A percentile compares a stretch with the other conserved stretches of the same genome.
Evolutionary conservation across 92 coral and sea anemone species (phyloP).

Genomic region (Actinostola sp.): DNA sequence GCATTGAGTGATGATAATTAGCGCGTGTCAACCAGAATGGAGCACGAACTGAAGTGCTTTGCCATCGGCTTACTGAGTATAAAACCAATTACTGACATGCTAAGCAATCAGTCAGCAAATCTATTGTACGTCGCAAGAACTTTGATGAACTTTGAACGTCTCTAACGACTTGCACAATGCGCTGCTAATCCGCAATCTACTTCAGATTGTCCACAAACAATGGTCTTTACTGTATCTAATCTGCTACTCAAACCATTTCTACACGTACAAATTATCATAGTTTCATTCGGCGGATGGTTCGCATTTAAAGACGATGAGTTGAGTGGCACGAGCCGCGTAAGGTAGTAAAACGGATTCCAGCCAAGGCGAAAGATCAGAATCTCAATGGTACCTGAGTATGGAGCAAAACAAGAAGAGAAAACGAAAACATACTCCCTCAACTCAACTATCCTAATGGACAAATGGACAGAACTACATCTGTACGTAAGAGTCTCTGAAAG

Average conservation of each 20-base stretch:
- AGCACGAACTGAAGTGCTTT: background rate
- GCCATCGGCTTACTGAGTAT: too few species aligned
- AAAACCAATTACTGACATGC: too few species aligned
- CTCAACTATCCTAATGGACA: background rate
- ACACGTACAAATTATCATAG: background rate
- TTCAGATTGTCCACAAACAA: too few species aligned
- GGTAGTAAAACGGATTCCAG: slow-evolving; percentile 29
- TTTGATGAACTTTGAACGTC: too few species aligned
- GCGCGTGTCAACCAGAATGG: slow-evolving; percentile 9
- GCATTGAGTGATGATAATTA: slow-evolving; percentile 1
- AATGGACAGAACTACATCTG: background rate
- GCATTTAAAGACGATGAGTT: too few species aligned
- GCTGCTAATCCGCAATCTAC: too few species aligned
- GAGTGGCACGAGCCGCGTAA: slow-evolving; percentile 5
- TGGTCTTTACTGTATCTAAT: background rate
- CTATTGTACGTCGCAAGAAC: too few species aligned
- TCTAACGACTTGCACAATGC: too few species aligned
- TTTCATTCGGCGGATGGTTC: too few species aligned
- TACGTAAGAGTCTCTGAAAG: background rate
- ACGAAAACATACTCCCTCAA: background rate
- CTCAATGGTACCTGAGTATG: background rate
- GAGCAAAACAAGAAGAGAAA: background rate
- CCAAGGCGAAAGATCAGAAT: slow-evolving; percentile 17
- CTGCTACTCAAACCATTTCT: background rate
- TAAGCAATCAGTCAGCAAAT: too few species aligned